phyloP scores from a whole-genome alignment of 2,113 vertebrate species.

The Hippocampus zosterae region DNA sequence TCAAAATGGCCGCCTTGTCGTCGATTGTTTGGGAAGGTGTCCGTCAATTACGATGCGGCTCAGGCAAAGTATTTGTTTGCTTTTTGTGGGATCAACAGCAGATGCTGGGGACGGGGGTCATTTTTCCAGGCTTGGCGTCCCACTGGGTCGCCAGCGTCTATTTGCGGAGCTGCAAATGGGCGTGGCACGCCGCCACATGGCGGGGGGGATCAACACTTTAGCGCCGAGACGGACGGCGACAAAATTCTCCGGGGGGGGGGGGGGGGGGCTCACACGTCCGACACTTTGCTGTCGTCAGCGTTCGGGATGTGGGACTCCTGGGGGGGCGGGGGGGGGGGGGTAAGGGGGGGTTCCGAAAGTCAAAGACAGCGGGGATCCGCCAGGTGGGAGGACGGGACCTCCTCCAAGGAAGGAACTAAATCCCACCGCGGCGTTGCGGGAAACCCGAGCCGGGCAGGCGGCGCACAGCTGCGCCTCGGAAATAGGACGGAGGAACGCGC shows the following conservation, averaged over 20 bases:
- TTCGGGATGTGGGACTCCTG: background rate
- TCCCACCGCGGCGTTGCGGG: constrained; percentile 47
- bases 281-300: background rate
- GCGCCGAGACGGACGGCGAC: constrained; percentile 22
- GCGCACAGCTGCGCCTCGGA: constrained; percentile 76
- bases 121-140: background rate
- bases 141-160: background rate
- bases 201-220: constrained; percentile 47
- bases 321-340: constrained; percentile 30
- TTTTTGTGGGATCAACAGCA: background rate
- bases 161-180: constrained; percentile 11
- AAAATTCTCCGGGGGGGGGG: background rate
- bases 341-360: background rate
- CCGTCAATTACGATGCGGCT: background rate
- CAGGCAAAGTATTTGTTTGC: background rate
- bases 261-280: constrained; percentile 1
- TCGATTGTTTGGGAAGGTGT: background rate
- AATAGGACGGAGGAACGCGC: constrained; percentile 40
- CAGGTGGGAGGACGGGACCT: constrained; percentile 62
- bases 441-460: constrained; percentile 59
- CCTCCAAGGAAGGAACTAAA: constrained; percentile 72
- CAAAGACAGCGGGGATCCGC: constrained; percentile 49
- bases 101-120: background rate
- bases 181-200: constrained; percentile 17
- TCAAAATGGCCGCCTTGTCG: background rate